These are phyloP conservation scores for Mimumesa dahlbomi DNA, from an alignment of 2,888 invertebrate genomes.

Conservation along the genomic window DNA sequence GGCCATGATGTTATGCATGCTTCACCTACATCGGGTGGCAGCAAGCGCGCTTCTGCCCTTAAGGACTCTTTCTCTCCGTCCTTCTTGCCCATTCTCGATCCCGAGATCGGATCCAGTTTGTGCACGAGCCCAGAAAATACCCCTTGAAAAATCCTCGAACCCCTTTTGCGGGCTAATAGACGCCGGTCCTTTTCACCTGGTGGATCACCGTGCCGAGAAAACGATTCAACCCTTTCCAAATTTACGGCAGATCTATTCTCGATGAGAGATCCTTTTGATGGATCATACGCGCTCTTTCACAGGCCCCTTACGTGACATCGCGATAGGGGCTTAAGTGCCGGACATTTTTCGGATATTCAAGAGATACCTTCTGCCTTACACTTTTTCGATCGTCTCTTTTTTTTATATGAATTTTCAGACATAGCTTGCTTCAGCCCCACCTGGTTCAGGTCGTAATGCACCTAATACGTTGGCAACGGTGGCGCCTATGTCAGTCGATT, in stretches of 20 bases:
- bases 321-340: neutral
- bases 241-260: constrained; percentile 44
- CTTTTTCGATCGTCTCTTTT: too few relatives aligned
- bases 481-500: too few relatives aligned
- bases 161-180: constrained; percentile 72
- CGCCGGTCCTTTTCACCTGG: constrained; percentile 64
- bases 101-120: constrained; percentile 72
- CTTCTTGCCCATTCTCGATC: neutral
- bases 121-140: constrained; percentile 77
- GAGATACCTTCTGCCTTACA: neutral
- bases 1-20: constrained; percentile 64
- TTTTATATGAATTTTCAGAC: too few relatives aligned
- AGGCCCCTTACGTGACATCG: neutral
- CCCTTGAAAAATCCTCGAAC: constrained; percentile 59
- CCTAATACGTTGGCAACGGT: too few relatives aligned
- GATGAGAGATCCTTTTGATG: constrained; percentile 16
- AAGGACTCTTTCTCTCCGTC: constrained; percentile 47
- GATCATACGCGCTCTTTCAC: constrained; percentile 2
- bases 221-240: constrained; percentile 59
- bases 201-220: constrained; percentile 9
- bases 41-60: constrained; percentile 57
- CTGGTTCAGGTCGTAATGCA: too few relatives aligned
- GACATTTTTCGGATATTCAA: neutral
- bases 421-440: too few relatives aligned
- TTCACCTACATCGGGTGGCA: constrained; percentile 68